Evolutionary conservation across 2,888 invertebrate genomes (phyloP), one percentile per base, ranked within the genome.

Genomic region (Leptinotarsa rubiginosa): DNA sequence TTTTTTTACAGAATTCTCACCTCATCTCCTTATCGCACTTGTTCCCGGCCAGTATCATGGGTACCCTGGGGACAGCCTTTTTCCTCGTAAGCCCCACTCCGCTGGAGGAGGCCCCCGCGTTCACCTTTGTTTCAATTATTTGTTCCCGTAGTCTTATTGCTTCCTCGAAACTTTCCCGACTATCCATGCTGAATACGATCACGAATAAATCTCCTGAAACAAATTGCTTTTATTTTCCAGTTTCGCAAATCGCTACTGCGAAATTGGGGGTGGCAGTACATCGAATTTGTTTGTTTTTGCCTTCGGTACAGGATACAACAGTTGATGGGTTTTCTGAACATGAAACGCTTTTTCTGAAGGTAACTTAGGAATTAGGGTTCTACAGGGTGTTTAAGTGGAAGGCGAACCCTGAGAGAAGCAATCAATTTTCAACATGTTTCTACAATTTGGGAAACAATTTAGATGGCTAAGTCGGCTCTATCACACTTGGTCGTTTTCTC

Each of bases 21-120:
- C 92, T 93, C 83, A 93, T 90, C 66, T 96, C 95, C 83, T 91
- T 92, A 88, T 96, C 96, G 87, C 94, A 93, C 89, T 96, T 96
- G 87, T 96, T 96, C 70, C 95, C 96, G 2, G 95, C 96, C 76
- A 96, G 91, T 69, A 96, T 93, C 93, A 96, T 96, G 56, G 96
- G 96, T 65, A 95, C 94, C 84, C 93, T 89, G 31, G 93, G 92
- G 72, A 91, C 89, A 84, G 91, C 91, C 83, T 93, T 90, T 85
- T 92, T 90, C 69, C 83, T 89, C 84, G 85, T 85, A 69, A 87
- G 78, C n/a, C 85, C 86, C n/a, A 81, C 83, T 77, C 89, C 89
- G 66, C 91, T 91, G 69, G 92, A 91, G n/a, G 91, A 90, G 7
- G 89, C 89, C 31, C 91, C 89, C 3, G 94, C 94, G 82, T 92